These are phyloP conservation scores for Synaphobranchus kaupii DNA, from an alignment of 2,797 vertebrate species.

Conservation along the genomic window DNA sequence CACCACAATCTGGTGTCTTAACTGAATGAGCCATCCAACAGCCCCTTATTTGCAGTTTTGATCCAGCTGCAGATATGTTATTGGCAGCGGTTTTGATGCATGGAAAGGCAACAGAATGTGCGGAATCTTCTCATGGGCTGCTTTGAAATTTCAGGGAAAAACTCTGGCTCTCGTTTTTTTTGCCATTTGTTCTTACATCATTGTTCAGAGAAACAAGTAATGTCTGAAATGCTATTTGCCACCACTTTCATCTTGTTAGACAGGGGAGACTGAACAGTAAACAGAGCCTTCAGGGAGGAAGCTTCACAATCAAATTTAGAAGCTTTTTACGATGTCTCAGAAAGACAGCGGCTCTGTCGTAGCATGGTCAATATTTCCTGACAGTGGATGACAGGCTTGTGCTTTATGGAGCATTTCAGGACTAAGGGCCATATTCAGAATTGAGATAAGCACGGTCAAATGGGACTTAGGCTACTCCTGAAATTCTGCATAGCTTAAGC, in stretches of 20 bases:
- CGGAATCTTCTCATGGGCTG: too few relatives aligned
- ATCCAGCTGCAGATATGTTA: too few relatives aligned
- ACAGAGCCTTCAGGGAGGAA: slow-evolving; percentile 2
- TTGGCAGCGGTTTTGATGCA: too few relatives aligned
- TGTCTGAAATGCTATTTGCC: neutral
- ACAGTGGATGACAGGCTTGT: neutral
- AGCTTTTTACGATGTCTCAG: neutral
- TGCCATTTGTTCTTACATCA: neutral
- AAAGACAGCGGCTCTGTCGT: neutral
- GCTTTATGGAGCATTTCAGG: neutral
- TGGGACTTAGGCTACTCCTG: too few relatives aligned
- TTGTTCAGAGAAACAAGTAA: neutral
- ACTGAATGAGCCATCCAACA: too few relatives aligned
- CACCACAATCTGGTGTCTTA: too few relatives aligned
- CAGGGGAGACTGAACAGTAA: neutral
- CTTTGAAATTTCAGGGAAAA: neutral
- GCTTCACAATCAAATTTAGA: neutral
- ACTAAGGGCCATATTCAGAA: neutral
- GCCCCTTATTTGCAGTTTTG: too few relatives aligned
- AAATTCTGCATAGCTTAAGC: too few relatives aligned
- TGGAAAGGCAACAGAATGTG: too few relatives aligned
- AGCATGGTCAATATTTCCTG: neutral
- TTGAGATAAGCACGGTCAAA: too few relatives aligned
- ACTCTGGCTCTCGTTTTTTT: neutral
- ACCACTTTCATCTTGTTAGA: neutral